Conservation (phyloP, 2,888 invertebrate species). For the Agrenia bidenticulata region DNA sequence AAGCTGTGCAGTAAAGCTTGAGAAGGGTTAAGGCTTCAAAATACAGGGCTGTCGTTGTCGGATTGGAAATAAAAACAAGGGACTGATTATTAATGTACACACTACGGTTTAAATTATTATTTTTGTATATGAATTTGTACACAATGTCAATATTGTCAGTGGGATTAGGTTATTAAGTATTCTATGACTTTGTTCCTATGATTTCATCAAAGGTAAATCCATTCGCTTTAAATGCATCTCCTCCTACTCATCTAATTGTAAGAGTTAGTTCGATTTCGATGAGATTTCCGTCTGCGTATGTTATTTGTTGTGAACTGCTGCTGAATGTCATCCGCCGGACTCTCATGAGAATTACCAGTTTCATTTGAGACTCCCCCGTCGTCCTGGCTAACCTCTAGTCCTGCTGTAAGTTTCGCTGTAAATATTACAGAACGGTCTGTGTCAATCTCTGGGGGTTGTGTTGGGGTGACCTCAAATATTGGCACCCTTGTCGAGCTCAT, state of each 20-base stretch:
- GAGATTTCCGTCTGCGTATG: constrained; percentile 9
- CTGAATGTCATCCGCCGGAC: neutral
- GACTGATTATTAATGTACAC: neutral
- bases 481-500: neutral
- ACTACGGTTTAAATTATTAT: neutral
- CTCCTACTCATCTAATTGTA: neutral
- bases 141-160: neutral
- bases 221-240: no score
- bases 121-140: constrained; percentile 5
- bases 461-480: neutral
- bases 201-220: no score
- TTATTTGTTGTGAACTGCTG: constrained; percentile 8
- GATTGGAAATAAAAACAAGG: neutral
- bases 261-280: neutral
- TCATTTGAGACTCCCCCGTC: neutral
- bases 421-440: neutral
- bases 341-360: constrained; percentile 1
- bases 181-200: no score
- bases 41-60: no score
- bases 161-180: no score
- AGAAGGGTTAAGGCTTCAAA: no score
- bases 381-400: neutral
- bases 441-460: neutral
- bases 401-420: neutral
- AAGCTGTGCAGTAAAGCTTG: no score